A percentile compares a stretch with the other conserved stretches of the same genome.
phyloP scores from a whole-genome alignment of 2,888 invertebrate genomes.

The Ceratothoa steindachneri region DNA sequence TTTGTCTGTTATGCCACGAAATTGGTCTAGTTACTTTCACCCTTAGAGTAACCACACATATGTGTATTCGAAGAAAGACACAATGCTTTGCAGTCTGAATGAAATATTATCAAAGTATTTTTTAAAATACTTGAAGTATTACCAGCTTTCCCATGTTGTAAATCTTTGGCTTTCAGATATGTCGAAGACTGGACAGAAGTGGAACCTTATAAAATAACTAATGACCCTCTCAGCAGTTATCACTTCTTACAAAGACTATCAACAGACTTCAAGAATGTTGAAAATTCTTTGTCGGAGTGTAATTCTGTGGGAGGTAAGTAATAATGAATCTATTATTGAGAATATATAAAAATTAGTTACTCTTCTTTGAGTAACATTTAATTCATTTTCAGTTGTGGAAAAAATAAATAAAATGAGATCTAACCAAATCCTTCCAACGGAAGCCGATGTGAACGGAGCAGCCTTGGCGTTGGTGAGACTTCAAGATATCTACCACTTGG shows the following conservation, averaged over 20 bases:
- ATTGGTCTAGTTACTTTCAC: no score
- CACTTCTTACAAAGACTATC: slow-evolving; percentile 33
- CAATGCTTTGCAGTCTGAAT: no score
- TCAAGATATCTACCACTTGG: slow-evolving; percentile 38
- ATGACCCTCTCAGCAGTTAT: slow-evolving; percentile 40
- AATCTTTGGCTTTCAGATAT: neutral
- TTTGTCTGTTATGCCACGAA: no score
- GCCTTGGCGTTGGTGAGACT: slow-evolving; percentile 39
- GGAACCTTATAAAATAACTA: neutral
- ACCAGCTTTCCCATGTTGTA: no score
- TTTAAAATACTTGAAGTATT: no score
- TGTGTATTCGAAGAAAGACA: no score
- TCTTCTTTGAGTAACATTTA: no score
- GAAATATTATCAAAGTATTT: no score
- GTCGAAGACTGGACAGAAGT: neutral
- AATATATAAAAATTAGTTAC: no score
- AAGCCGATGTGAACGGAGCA: slow-evolving; percentile 41
- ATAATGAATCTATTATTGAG: no score
- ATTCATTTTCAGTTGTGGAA: neutral
- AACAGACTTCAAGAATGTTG: slow-evolving; percentile 26
- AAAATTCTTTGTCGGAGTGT: slow-evolving; percentile 20
- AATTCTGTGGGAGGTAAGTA: slow-evolving; percentile 19
- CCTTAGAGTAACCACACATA: no score
- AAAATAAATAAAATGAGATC: neutral
- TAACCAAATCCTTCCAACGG: slow-evolving; percentile 15